These are phyloP conservation scores for Atta texana DNA, from an alignment of 1,140 invertebrate genomes.

Conservation along the genomic window DNA sequence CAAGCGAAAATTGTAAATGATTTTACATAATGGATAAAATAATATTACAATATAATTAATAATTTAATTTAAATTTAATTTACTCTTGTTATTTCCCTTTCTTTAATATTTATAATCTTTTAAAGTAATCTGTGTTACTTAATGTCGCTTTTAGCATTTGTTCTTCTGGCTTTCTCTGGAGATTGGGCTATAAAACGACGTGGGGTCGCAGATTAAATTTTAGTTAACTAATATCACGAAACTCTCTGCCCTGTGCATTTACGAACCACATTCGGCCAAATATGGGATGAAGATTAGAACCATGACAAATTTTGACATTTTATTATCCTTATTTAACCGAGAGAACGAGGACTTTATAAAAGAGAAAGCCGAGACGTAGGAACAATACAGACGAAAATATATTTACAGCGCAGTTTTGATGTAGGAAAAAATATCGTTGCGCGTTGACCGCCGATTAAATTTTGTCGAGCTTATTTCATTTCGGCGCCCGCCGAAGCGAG, in stretches of 20 bases:
- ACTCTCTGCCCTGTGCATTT: background rate
- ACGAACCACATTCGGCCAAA: background rate
- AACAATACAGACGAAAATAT: conserved; percentile 27
- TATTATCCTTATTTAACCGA: conserved; percentile 23
- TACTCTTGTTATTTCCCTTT: background rate
- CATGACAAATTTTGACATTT: conserved; percentile 42
- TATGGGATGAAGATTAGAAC: conserved; percentile 9
- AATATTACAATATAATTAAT: background rate
- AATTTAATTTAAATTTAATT: background rate
- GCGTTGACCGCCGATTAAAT: background rate
- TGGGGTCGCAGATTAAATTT: conserved; percentile 16
- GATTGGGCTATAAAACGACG: background rate
- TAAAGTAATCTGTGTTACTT: background rate
- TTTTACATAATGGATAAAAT: too few species aligned
- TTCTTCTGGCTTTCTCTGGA: background rate
- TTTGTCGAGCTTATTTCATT: background rate
- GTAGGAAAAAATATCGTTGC: background rate
- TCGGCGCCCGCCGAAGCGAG: background rate
- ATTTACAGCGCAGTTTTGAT: conserved; percentile 22
- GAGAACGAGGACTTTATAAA: conserved; percentile 30
- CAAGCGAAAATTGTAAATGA: too few species aligned
- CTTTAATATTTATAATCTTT: background rate
- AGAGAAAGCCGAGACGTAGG: conserved; percentile 38
- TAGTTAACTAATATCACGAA: conserved; percentile 25
- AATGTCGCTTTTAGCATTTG: background rate